Evolutionary conservation across 2,888 invertebrate genomes (phyloP).

Genomic region (Tipula unca): DNA sequence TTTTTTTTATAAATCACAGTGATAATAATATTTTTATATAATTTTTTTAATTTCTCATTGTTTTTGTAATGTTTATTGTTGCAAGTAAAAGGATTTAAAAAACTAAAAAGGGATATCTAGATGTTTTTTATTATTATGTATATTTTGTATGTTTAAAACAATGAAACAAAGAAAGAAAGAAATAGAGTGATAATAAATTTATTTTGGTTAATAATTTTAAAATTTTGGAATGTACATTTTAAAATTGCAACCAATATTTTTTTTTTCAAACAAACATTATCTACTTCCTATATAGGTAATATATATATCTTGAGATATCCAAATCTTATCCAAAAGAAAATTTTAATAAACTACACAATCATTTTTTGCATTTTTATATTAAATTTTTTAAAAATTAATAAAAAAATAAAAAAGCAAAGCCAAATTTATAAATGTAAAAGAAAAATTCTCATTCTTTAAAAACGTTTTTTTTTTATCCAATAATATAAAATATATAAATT

Average conservation of each 20-base stretch:
- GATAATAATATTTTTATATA: not conserved
- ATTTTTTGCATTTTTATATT: not conserved
- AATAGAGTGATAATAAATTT: not conserved
- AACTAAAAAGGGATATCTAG: not conserved
- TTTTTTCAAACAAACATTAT: not conserved
- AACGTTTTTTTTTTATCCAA: not conserved
- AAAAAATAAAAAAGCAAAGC: not conserved
- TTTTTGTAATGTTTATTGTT: not conserved
- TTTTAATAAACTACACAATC: not conserved
- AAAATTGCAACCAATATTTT: not conserved
- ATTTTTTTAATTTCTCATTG: not conserved
- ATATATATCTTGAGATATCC: not conserved
- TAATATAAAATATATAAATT: constrained; percentile 8
- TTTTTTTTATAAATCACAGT: constrained; percentile 9
- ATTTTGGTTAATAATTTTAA: not conserved
- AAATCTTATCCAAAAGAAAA: not conserved
- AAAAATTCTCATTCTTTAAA: not conserved
- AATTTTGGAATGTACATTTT: not conserved
- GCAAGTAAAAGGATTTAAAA: not conserved
- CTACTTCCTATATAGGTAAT: not conserved
- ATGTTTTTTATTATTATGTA: not conserved
- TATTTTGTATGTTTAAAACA: not conserved
- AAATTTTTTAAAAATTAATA: not conserved
- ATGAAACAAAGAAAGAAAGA: not conserved
- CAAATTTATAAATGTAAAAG: not conserved